Percentiles rank a stretch among this genome's conserved stretches.
These are phyloP conservation scores for Dermochelys coriacea DNA, from an alignment of 2,797 vertebrate genomes.

Conservation along the genomic window DNA sequence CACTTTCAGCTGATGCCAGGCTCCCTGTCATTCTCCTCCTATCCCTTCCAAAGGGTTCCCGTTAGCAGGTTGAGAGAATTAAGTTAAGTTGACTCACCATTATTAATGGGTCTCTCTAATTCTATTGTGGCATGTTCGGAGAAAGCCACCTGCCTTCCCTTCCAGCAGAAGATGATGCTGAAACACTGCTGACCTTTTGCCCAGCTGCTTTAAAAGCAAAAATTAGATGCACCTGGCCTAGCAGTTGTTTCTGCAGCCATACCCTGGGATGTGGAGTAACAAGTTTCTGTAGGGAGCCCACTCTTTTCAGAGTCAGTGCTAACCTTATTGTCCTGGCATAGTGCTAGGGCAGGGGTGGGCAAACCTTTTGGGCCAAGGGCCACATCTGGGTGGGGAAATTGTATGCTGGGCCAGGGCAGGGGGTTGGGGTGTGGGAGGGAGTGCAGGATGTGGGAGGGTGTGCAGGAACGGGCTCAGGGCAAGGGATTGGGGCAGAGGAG, in stretches of 20 bases:
- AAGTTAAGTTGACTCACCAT: constrained; percentile 67
- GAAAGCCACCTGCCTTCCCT: constrained; percentile 68
- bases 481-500: too few species aligned
- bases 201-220: constrained; percentile 57
- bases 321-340: neutral
- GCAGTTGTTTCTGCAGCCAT: constrained; percentile 58
- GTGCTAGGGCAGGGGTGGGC: constrained; percentile 21
- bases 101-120: constrained; percentile 71
- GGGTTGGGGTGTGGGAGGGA: too few species aligned
- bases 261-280: constrained; percentile 35
- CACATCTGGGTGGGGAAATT: too few species aligned
- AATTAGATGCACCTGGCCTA: constrained; percentile 55
- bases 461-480: too few species aligned
- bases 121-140: constrained; percentile 46
- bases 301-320: constrained; percentile 3
- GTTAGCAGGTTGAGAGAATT: constrained; percentile 72
- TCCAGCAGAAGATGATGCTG: constrained; percentile 36
- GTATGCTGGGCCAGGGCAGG: too few species aligned
- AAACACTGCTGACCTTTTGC: constrained; percentile 4
- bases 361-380: too few species aligned
- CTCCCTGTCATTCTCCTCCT: constrained; percentile 29
- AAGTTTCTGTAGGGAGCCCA: constrained; percentile 19
- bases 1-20: constrained; percentile 31
- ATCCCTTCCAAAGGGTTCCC: constrained; percentile 51
- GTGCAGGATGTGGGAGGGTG: too few species aligned